These are phyloP conservation scores for Chaenogobius annularis DNA, from an alignment of 2,113 vertebrate species.

Conservation along the genomic window DNA sequence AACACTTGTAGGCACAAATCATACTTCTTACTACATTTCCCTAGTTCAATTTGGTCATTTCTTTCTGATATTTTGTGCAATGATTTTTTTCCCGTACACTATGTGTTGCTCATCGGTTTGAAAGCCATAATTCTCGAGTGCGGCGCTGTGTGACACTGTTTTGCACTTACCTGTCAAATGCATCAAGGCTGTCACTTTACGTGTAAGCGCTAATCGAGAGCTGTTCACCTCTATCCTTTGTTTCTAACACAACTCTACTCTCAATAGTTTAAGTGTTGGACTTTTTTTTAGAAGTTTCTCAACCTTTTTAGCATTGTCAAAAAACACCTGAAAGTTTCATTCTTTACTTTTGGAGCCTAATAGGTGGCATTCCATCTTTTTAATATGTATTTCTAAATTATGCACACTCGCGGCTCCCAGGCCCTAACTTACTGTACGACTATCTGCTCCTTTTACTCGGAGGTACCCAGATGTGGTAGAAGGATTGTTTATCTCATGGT, in stretches of 20 bases:
- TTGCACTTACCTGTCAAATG: constrained; percentile 28
- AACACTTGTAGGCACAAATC: not conserved
- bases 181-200: constrained; percentile 41
- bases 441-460: constrained; percentile 30
- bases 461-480: constrained; percentile 46
- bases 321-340: constrained; percentile 6
- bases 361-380: constrained; percentile 9
- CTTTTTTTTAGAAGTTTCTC: not conserved
- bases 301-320: not conserved
- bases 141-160: constrained; percentile 32
- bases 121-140: constrained; percentile 40
- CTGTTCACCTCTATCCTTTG: constrained; percentile 11
- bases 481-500: constrained; percentile 71
- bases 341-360: constrained; percentile 16
- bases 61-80: not conserved
- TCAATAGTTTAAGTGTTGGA: not conserved
- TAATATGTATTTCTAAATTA: constrained; percentile 20
- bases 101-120: not conserved
- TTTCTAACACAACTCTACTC: not conserved
- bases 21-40: not conserved
- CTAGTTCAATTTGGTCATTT: not conserved
- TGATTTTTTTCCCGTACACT: not conserved
- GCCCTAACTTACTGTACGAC: constrained; percentile 17
- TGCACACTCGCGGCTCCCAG: not conserved
- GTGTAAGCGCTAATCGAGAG: constrained; percentile 42